Base-by-base conservation (phyloP, 30 jellyfish, hydroid and myxozoan genomes). In the Chrysaora quinquecirrha region DNA sequence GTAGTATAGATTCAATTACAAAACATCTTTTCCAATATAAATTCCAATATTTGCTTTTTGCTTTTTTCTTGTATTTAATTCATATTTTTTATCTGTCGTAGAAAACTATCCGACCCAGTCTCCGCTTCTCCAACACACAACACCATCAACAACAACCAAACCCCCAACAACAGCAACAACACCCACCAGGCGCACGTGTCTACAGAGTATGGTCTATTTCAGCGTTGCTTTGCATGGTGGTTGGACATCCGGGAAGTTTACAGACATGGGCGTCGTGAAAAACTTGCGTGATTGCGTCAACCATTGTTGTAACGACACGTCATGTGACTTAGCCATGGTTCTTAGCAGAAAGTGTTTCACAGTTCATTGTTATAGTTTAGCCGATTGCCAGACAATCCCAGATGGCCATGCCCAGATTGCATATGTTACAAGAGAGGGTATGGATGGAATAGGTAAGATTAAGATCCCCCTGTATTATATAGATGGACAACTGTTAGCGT, bases 371-470 rank as follows among this genome's bases (percentile, higher is more conserved):
- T 93, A 93, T 73, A 86, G 89, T 62, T 64, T 80, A 30, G 95
- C 95, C 14, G 96, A 93, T 48, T 93, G 98, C 62, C 98, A 93
- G 35, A 93, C 98, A 16, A 71, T 80, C 30, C 95, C 98, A 0
- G 95, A 83, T 30, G 98, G 98, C 73, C 98, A 93, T 82, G 98
- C 98, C 82, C 98, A 93, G 83, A 93, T 93, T 58, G 98, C 98
- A 0, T 93, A 85, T 60, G 97, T 93, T 22, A 65, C 90, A 32
- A 70, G 97, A 70, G 97, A 90, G 21, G 97, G 95, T 4, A 46
- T 65, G 28, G 89, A 75, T 50, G 73, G 75, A 24, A 80, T 76
- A 35, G 90, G 96, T 84, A 70, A 66, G 96, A 14, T 1, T 7
- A n/a, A n/a, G n/a, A n/a, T n/a, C n/a, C n/a, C n/a, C n/a, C n/a